These are phyloP conservation scores for Blastobasis lacticolella DNA, from an alignment of 2,888 invertebrate species.

Conservation along the genomic window DNA sequence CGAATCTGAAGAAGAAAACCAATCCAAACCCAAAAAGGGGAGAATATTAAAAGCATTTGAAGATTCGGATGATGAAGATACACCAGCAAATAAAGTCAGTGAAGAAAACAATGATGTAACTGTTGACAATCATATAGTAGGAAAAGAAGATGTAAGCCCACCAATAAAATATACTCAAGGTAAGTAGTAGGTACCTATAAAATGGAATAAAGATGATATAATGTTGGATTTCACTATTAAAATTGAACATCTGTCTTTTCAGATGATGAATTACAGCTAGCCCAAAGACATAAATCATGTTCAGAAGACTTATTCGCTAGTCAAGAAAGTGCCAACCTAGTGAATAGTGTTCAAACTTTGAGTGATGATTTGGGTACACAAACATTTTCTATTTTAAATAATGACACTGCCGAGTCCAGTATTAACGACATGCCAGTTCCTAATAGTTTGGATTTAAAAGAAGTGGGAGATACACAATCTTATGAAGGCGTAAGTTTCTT, in stretches of 20 bases:
- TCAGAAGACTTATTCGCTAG: slow-evolving; percentile 52
- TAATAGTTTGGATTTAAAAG: slow-evolving; percentile 20
- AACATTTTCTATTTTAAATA: slow-evolving; percentile 45
- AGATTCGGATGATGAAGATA: slow-evolving; percentile 60
- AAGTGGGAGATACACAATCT: slow-evolving; percentile 32
- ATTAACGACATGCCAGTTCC: slow-evolving; percentile 14
- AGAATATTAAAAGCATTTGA: slow-evolving; percentile 66
- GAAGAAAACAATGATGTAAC: background rate
- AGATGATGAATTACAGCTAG: slow-evolving; percentile 54
- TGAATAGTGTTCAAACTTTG: slow-evolving; percentile 7
- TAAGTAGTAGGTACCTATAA: slow-evolving; percentile 14
- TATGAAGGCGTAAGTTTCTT: slow-evolving; percentile 35
- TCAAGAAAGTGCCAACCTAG: slow-evolving; percentile 29
- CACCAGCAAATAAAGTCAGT: slow-evolving; percentile 4
- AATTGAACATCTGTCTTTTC: slow-evolving; percentile 13
- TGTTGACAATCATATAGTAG: background rate
- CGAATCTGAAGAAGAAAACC: slow-evolving; percentile 42
- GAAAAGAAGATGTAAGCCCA: slow-evolving; percentile 13
- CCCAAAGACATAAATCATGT: slow-evolving; percentile 38
- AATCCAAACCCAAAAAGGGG: slow-evolving; percentile 40
- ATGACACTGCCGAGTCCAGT: slow-evolving; percentile 13
- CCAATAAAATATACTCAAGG: slow-evolving; percentile 40
- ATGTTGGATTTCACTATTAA: background rate
- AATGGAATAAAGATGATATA: background rate
- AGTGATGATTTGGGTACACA: slow-evolving; percentile 37